These are phyloP conservation scores for Sylvicapra grimmia DNA, from an alignment of 2,113 vertebrate genomes.

Conservation along the genomic window DNA sequence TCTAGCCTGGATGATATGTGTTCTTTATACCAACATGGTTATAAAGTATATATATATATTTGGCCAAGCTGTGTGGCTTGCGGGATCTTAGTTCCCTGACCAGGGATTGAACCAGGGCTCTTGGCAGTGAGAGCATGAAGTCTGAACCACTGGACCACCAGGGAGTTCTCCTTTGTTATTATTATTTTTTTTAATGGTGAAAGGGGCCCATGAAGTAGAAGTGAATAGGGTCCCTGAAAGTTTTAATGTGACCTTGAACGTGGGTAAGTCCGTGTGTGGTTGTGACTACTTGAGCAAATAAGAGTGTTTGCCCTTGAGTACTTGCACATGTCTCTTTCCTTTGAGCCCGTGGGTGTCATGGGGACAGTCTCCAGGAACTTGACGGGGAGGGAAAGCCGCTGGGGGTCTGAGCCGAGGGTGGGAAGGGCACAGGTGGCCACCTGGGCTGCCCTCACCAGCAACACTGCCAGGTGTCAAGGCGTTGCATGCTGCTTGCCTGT, in stretches of 20 bases:
- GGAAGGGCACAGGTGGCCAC: not conserved
- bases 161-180: not conserved
- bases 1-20: not conserved
- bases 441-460: not conserved
- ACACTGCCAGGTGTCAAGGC: not conserved
- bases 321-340: not conserved
- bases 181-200: not conserved
- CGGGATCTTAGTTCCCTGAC: not conserved
- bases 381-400: not conserved
- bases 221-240: not conserved
- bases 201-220: not conserved
- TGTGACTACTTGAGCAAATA: not conserved
- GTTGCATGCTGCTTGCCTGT: not conserved
- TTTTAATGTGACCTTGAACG: rapidly evolving
- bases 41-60: not conserved
- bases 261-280: not conserved
- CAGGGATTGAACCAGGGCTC: not conserved
- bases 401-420: not conserved
- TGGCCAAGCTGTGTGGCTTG: not conserved
- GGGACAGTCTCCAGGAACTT: not conserved
- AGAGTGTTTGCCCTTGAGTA: not conserved
- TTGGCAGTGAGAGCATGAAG: not conserved
- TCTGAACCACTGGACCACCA: not conserved
- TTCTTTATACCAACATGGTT: not conserved
- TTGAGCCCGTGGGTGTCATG: not conserved